These are phyloP conservation scores for Scomberomorus guttatus DNA, from an alignment of 2,797 vertebrate genomes.

Conservation along the genomic window DNA sequence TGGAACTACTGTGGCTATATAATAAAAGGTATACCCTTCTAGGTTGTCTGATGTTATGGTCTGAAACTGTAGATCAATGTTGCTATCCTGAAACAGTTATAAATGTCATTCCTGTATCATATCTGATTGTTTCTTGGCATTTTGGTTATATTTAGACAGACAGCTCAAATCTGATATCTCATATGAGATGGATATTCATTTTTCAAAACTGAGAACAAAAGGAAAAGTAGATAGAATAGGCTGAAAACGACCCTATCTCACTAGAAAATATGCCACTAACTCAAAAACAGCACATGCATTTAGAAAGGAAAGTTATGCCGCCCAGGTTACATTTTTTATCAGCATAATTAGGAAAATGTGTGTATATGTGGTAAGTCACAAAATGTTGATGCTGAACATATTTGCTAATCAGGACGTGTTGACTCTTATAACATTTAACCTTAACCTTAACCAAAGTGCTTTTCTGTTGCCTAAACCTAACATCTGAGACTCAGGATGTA, in stretches of 20 bases:
- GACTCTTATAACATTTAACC: background rate
- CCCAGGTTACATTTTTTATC: background rate
- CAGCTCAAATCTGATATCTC: background rate
- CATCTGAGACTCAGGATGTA: background rate
- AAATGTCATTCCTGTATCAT: conserved; percentile 13
- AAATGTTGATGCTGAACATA: background rate
- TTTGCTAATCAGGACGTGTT: background rate
- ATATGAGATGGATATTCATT: background rate
- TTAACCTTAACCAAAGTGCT: background rate
- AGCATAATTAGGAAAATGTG: background rate
- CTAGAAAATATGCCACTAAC: background rate
- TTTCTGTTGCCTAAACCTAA: background rate
- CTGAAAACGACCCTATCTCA: background rate
- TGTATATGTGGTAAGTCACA: background rate
- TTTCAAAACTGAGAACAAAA: background rate
- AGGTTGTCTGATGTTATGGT: background rate
- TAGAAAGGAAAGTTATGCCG: background rate
- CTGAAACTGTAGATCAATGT: background rate
- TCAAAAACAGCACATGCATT: background rate
- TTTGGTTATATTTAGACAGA: conserved; percentile 9
- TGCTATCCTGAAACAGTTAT: background rate
- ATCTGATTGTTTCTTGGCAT: conserved; percentile 20
- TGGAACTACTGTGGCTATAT: background rate
- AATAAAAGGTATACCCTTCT: background rate
- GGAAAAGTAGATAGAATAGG: background rate